A percentile compares a stretch with the other conserved stretches of the same genome.
phyloP scores from a whole-genome alignment of 1,140 invertebrate species.

The Eufriesea mexicana region DNA sequence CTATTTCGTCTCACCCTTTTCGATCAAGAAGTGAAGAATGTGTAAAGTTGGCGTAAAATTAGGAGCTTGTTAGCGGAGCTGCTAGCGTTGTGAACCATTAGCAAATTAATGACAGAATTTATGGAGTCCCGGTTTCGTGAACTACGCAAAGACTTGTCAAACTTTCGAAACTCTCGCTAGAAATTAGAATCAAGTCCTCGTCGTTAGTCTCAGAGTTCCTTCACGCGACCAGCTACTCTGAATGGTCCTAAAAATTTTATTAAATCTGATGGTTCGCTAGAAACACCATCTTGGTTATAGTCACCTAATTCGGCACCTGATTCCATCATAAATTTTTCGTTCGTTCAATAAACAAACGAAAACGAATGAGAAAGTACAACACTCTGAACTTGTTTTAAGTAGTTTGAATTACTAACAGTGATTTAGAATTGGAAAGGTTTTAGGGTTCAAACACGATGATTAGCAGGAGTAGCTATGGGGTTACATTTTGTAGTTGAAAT shows the following conservation, averaged over 20 bases:
- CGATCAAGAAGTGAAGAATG: background rate
- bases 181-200: slow-evolving; percentile 60
- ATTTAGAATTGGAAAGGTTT: too few species aligned
- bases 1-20: background rate
- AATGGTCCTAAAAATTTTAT: slow-evolving; percentile 55
- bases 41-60: slow-evolving; percentile 2
- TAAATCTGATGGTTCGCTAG: slow-evolving; percentile 38
- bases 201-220: slow-evolving; percentile 60
- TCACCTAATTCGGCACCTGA: background rate
- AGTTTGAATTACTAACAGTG: too few species aligned
- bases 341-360: too few species aligned
- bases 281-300: background rate
- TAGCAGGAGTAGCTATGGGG: background rate
- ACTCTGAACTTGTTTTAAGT: too few species aligned
- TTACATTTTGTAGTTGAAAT: background rate
- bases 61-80: background rate
- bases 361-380: too few species aligned
- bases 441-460: background rate
- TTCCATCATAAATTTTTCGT: background rate
- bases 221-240: slow-evolving; percentile 16
- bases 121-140: slow-evolving; percentile 31
- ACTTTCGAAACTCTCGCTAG: slow-evolving; percentile 61
- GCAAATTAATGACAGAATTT: slow-evolving; percentile 48
- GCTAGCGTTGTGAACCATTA: slow-evolving; percentile 13
- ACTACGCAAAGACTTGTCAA: slow-evolving; percentile 60